These are phyloP conservation scores for Columba janthina DNA, from an alignment of 2,113 vertebrate genomes.

Conservation along the genomic window DNA sequence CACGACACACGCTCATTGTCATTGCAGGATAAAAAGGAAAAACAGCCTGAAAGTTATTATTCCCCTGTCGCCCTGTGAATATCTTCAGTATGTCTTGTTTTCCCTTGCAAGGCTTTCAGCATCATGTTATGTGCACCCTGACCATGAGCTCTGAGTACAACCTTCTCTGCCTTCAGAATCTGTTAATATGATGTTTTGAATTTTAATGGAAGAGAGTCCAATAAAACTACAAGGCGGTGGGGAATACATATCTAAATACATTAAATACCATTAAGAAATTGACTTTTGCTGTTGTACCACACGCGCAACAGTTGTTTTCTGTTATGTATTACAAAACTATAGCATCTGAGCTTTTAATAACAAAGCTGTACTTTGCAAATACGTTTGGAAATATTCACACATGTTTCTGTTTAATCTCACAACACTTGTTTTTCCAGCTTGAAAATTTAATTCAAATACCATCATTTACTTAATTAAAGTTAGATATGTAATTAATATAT, in stretches of 20 bases:
- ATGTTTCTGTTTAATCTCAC: conserved; percentile 82
- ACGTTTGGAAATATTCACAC: conserved; percentile 70
- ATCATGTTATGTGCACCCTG: not conserved
- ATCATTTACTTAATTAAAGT: conserved; percentile 80
- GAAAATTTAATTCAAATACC: conserved; percentile 75
- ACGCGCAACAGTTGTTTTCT: not conserved
- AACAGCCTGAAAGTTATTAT: not conserved
- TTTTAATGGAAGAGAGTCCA: not conserved
- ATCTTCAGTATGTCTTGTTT: not conserved
- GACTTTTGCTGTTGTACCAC: not conserved
- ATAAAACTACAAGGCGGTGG: not conserved
- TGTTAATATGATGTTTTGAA: not conserved
- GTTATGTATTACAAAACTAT: not conserved
- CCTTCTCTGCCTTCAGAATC: not conserved
- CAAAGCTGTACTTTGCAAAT: conserved; percentile 7
- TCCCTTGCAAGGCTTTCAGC: not conserved
- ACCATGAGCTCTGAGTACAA: not conserved
- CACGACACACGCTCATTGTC: fast-evolving
- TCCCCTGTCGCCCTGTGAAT: not conserved
- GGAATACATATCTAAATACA: not conserved
- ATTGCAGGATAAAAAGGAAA: not conserved
- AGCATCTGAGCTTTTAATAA: conserved; percentile 11
- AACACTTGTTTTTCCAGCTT: conserved; percentile 63
- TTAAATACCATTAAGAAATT: not conserved
- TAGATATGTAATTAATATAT: conserved; percentile 68